Evolutionary conservation across 2,888 invertebrate genomes (phyloP).

Genomic region (Limnephilus auricula): DNA sequence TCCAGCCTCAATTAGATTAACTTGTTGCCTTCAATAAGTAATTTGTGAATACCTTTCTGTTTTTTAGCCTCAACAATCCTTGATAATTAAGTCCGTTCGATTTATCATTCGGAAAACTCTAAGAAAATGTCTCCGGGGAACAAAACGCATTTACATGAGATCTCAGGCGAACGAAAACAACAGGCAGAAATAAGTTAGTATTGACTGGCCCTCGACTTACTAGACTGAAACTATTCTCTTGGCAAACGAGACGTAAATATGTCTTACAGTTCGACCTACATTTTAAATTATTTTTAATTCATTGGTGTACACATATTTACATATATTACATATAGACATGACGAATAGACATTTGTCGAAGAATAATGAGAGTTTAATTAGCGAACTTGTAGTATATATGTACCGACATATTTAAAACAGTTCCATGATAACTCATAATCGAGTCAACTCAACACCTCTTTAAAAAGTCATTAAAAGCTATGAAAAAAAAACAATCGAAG

Average conservation of each 20-base stretch:
- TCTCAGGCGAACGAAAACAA: neutral
- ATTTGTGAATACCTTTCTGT: neutral
- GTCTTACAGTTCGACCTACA: neutral
- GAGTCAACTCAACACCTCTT: no score
- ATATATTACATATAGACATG: neutral
- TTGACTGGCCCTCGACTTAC: neutral
- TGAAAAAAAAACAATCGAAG: no score
- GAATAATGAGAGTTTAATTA: neutral
- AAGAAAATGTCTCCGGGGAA: no score
- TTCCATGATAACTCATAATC: no score
- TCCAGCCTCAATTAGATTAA: neutral
- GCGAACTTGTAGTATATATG: no score
- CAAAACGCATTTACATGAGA: no score
- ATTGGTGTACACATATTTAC: neutral
- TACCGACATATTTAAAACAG: no score
- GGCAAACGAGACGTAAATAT: neutral
- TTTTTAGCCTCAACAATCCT: neutral
- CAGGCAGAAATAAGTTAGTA: neutral
- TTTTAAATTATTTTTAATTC: neutral
- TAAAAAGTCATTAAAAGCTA: no score
- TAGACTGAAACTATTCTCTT: neutral
- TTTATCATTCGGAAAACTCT: neutral
- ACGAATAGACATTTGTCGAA: neutral
- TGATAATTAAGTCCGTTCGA: neutral
- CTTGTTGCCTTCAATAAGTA: neutral